Evolutionary conservation across 2,888 invertebrate genomes (phyloP).

Genomic region (Platycnemis pennipes): DNA sequence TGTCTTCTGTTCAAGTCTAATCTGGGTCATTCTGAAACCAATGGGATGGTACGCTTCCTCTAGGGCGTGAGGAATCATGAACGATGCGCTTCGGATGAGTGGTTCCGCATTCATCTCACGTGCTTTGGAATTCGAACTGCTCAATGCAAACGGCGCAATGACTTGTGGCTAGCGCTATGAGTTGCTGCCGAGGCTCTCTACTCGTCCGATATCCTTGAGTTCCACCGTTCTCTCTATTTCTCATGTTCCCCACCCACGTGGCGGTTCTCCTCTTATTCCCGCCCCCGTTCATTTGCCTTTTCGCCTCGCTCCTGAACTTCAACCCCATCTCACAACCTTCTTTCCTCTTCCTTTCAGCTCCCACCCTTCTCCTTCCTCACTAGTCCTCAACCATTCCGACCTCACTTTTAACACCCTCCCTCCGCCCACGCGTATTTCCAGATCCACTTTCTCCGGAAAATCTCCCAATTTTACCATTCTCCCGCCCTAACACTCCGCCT

Average conservation of each 20-base stretch:
- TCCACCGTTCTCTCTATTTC: background rate
- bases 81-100: no score
- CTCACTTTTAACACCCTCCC: background rate
- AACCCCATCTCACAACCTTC: background rate
- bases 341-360: background rate
- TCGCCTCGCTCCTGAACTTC: background rate
- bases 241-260: background rate
- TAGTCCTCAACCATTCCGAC: background rate
- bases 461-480: background rate
- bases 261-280: background rate
- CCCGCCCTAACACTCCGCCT: background rate
- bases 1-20: no score
- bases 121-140: no score
- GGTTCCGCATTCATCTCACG: no score
- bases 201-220: background rate
- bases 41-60: no score
- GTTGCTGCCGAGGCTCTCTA: background rate
- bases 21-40: no score
- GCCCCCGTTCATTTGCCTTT: background rate
- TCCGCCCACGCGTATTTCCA: background rate
- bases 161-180: background rate
- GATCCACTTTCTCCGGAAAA: conserved; percentile 28
- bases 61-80: no score
- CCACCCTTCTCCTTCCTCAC: background rate
- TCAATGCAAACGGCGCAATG: background rate